Evolutionary conservation across 2,888 invertebrate genomes (phyloP).

Genomic region (Actias luna): DNA sequence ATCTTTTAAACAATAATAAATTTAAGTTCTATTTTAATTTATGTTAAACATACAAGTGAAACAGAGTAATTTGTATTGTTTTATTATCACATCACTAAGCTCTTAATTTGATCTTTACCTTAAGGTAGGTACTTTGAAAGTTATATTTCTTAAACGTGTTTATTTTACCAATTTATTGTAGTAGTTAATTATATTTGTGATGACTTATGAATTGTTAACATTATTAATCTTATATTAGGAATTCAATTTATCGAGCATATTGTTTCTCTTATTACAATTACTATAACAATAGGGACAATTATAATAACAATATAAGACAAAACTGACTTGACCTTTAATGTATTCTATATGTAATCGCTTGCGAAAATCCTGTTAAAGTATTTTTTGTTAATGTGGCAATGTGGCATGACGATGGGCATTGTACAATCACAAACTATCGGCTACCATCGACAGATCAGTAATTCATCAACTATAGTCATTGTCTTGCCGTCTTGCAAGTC

Average conservation of each 20-base stretch:
- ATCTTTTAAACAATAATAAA: background rate
- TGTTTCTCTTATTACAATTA: too few species aligned
- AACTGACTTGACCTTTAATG: background rate
- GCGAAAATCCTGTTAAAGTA: background rate
- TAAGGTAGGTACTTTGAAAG: too few species aligned
- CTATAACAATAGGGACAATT: too few species aligned
- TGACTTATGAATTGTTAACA: background rate
- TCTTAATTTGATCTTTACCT: background rate
- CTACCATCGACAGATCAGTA: too few species aligned
- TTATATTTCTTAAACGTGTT: too few species aligned
- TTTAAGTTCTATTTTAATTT: background rate
- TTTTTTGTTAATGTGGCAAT: too few species aligned
- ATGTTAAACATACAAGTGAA: background rate
- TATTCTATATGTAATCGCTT: background rate
- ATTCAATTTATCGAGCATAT: too few species aligned
- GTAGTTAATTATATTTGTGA: background rate
- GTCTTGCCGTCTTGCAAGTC: too few species aligned
- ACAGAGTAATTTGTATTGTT: background rate
- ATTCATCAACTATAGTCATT: too few species aligned
- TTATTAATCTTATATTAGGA: too few species aligned
- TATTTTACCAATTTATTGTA: background rate
- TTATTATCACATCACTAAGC: background rate
- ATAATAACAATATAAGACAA: background rate
- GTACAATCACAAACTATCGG: too few species aligned
- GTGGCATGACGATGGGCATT: too few species aligned